Evolutionary conservation across 2,113 vertebrate species (phyloP), one percentile per base, ranked within the genome.

Genomic region (Calypte anna): DNA sequence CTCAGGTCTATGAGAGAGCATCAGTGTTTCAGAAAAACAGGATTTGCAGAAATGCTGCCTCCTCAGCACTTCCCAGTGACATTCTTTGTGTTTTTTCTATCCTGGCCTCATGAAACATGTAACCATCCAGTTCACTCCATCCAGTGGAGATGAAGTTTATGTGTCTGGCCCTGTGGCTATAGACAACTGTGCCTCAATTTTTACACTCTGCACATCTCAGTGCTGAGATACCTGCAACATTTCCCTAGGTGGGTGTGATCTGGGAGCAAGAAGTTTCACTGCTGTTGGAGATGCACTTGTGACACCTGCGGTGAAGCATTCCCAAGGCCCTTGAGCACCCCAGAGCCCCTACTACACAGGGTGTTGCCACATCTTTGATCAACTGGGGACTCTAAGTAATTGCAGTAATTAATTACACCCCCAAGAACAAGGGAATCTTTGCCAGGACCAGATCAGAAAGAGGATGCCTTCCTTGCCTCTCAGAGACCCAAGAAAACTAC

Each of bases 291-390:
- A 69, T 14, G 12, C 31, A 53, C 14, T 27, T 7, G 13, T 21
- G 57, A 76, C 46, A 55, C 5, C 2, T 7, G 43, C 46, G 53
- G 6, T 67, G 14, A 24, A 90, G 14, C 19, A 25, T 73, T 83
- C 6, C 9, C 3, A 4, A 44, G n/a, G 28, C 13, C 59, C 3
- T 3, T 3, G 4, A 38, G 5, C 7, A 5, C 25, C 33, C 20
- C 61, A 68, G 70, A 78, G 22, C 25, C 25, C 31, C 31, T 72
- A 21, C 11, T 48, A 10, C 8, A 27, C 5, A 9, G 6, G 68
- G 15, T 70, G 67, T 70, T 89, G 14, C 18, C 27, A 70, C 44
- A 31, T 27, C 30, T 1, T 0, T 69, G 68, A 40, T 54, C 46
- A 81, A 2, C 3, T 66, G 30, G 16, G 4, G 6, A 27, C 14